These are phyloP conservation scores for Tipula lateralis DNA, from an alignment of 2,888 invertebrate species.

Conservation along the genomic window DNA sequence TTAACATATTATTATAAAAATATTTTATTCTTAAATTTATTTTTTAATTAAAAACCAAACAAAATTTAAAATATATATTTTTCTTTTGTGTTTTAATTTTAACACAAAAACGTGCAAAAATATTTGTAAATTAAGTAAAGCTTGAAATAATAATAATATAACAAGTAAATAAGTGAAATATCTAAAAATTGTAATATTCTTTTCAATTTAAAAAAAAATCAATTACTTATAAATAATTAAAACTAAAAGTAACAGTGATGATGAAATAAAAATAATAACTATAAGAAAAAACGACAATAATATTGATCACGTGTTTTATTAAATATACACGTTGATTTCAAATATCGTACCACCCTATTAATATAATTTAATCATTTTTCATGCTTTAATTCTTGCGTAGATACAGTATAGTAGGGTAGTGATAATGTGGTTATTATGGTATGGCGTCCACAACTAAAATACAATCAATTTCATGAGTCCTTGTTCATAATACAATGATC, in stretches of 20 bases:
- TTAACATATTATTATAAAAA: neutral
- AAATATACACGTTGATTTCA: neutral
- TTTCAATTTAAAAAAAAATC: neutral
- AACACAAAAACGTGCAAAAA: neutral
- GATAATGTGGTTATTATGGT: too few species aligned
- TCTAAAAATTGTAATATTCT: neutral
- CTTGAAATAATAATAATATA: neutral
- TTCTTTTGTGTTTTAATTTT: neutral
- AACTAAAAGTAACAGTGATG: neutral
- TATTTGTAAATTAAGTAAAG: neutral
- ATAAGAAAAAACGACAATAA: neutral
- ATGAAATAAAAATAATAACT: neutral
- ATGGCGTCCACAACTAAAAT: too few species aligned
- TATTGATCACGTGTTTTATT: neutral
- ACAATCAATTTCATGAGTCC: too few species aligned
- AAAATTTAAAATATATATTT: neutral
- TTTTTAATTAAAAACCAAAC: slow-evolving; percentile 4
- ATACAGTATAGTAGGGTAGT: neutral
- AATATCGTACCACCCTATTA: neutral
- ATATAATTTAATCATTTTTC: neutral
- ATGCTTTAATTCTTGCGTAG: neutral
- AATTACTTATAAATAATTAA: neutral
- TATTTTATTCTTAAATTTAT: neutral
- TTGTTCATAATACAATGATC: too few species aligned
- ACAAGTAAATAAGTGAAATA: neutral